Evolutionary conservation across 2,888 invertebrate genomes (phyloP), one percentile per base, ranked within the genome.

Genomic region (Pyrrhosoma nymphula): DNA sequence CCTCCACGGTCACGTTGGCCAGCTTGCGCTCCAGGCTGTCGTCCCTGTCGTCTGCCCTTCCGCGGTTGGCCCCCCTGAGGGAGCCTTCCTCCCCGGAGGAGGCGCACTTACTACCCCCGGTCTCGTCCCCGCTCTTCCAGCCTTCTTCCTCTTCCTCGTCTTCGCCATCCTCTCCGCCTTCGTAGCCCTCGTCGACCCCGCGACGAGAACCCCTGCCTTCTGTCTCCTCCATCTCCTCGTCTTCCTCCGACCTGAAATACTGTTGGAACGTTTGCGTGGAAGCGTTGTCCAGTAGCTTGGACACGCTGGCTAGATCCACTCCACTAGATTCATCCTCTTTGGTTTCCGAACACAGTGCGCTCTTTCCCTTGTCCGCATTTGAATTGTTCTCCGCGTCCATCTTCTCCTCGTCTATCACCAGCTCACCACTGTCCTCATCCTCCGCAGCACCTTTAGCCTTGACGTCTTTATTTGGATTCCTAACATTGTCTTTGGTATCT

Each of bases 61-160:
- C 75, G 97, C 97, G 97, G 88, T 95, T 95, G 90, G 60, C 95
- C 14, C 95, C 95, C 82, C 95, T 95, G 12, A 95, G 95, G 10
- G 63, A 47, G 3, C 91, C 91, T 47, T 95, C 95, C 30, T 95
- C 95, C 6, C 98, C 98, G 26, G 98, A 98, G 96, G 98, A 98
- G 96, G 98, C 98, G 96, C 98, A 98, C 97, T 98, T 98, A 96
- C 98, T 98, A 26, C 98, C 98, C 96, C 98, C 98, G 30, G 98
- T 98, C 14, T 98, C 98, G 6, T 98, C 98, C 16, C 93, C 93
- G 23, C 93, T 93, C 35, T 93, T 93, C 93, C 93, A 93, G 2
- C 93, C 93, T 26, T 89, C 89, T 0, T 98, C 97, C 30, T 98
- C 98, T 96, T 99, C 99, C 96, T 98, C 98, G 96, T 98, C 98